Evolutionary conservation across 1,140 invertebrate species (phyloP).

Genomic region (Trinorchestia longiramus): DNA sequence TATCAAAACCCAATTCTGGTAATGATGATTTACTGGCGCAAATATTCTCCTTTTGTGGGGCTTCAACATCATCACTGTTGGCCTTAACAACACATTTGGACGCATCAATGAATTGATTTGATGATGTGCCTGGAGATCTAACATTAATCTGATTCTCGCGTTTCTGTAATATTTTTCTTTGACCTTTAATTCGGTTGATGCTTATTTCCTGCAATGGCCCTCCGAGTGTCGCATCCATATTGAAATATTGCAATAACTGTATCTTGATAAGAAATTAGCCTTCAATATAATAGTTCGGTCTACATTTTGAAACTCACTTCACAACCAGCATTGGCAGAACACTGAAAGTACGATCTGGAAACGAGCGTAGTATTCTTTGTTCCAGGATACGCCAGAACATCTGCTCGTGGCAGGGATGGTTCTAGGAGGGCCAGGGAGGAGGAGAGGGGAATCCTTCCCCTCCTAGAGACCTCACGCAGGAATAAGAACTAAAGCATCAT

Average conservation of each 20-base stretch:
- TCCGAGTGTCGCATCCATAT: not conserved
- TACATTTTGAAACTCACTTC: conserved; percentile 22
- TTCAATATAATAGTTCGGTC: not conserved
- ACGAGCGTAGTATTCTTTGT: conserved; percentile 31
- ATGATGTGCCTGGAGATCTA: not conserved
- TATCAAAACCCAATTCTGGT: not conserved
- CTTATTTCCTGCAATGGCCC: conserved; percentile 48
- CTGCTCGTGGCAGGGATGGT: conserved; percentile 3
- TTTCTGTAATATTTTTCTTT: not conserved
- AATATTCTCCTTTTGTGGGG: not conserved
- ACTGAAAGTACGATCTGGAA: conserved; percentile 16
- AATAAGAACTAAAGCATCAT: not conserved
- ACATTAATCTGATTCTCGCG: not conserved
- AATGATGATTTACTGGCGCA: not conserved
- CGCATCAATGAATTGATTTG: not conserved
- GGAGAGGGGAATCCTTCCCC: not conserved
- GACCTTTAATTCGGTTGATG: not conserved
- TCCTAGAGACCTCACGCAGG: not conserved
- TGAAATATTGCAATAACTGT: not conserved
- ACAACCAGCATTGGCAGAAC: not conserved
- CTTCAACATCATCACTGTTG: not conserved
- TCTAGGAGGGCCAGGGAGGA: not conserved
- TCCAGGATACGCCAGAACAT: conserved; percentile 46
- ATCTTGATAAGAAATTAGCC: not conserved
- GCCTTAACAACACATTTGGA: not conserved